These are phyloP conservation scores for Eriocheir sinensis DNA, from an alignment of 1,140 invertebrate genomes.

Conservation along the genomic window DNA sequence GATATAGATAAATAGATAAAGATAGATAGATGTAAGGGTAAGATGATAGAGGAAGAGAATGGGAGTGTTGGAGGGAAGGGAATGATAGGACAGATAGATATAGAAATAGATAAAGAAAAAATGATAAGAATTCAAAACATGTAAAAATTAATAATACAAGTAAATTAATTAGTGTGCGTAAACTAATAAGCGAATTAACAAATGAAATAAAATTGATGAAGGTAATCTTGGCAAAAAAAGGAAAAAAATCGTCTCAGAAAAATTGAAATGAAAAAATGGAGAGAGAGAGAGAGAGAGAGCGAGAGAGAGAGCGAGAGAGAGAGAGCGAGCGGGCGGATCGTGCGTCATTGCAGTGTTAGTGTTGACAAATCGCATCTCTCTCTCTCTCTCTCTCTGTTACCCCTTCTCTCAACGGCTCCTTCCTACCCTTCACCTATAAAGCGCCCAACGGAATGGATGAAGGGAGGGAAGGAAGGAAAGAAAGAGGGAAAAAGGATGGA, in stretches of 20 bases:
- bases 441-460: not conserved
- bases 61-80: no score
- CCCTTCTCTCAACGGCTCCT: not conserved
- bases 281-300: constrained; percentile 13
- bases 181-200: no score
- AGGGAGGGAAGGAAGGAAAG: not conserved
- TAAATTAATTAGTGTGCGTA: no score
- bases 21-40: not conserved
- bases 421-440: not conserved
- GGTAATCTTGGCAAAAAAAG: not conserved
- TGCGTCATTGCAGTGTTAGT: constrained; percentile 11
- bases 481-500: no score
- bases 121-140: no score
- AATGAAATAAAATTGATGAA: constrained; percentile 12
- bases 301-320: constrained; percentile 43
- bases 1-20: not conserved
- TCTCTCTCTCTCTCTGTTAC: not conserved
- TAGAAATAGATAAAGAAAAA: not conserved
- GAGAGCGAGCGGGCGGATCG: not conserved
- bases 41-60: not conserved
- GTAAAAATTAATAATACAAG: no score
- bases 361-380: not conserved
- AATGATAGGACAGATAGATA: no score
- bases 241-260: not conserved
- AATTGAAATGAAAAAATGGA: not conserved